phyloP scores from a whole-genome alignment of 2,888 invertebrate species.

The Melinaea menophilus region DNA sequence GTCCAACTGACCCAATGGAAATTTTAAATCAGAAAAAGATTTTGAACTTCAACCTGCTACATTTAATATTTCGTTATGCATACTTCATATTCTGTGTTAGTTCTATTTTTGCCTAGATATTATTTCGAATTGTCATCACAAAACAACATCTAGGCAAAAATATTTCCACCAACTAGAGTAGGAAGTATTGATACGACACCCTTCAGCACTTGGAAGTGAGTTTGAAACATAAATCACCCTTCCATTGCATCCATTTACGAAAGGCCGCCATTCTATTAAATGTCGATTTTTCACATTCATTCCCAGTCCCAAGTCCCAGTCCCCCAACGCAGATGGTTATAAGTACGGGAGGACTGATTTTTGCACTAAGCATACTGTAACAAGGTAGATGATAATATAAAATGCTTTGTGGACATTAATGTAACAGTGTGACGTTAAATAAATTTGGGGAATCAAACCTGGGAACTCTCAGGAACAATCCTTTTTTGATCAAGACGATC shows the following conservation, averaged over 20 bases:
- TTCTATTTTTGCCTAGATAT: no score
- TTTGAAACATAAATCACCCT: slow-evolving; percentile 46
- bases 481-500: no score
- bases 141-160: no score
- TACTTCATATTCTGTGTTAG: no score
- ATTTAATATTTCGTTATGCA: no score
- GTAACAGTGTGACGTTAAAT: no score
- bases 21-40: no score
- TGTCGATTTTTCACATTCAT: slow-evolving; percentile 70
- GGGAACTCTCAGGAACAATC: no score
- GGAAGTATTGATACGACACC: slow-evolving; percentile 10
- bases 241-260: slow-evolving; percentile 48
- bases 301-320: slow-evolving; percentile 38
- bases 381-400: background rate
- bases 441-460: no score
- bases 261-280: slow-evolving; percentile 71
- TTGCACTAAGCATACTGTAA: slow-evolving; percentile 7
- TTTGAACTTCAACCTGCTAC: no score
- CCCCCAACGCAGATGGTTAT: slow-evolving; percentile 46
- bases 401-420: background rate
- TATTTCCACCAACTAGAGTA: background rate
- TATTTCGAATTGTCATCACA: no score
- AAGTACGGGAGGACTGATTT: slow-evolving; percentile 26
- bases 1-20: no score
- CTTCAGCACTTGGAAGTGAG: slow-evolving; percentile 31